Evolutionary conservation across 2,888 invertebrate species (phyloP), one percentile per base, ranked within the genome.

Genomic region (Drosophila subquinaria): DNA sequence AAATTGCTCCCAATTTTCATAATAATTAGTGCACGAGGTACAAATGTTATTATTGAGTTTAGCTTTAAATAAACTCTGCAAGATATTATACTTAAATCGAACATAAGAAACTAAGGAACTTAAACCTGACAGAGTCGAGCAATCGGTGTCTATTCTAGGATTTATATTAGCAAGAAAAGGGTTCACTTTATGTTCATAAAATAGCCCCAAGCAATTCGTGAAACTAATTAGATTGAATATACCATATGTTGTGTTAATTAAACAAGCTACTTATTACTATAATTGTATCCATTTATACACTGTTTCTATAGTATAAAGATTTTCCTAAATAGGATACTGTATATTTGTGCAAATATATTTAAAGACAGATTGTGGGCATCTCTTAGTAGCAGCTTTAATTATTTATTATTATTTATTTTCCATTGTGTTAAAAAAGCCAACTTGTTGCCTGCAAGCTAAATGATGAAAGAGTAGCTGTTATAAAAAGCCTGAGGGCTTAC

Each of bases 1-100:
- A 65, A 68, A 76, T 6, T 11, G 43, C 43, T 13, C 5, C 1
- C 5, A 23, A 45, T 45, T 20, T 45, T 45, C 23, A 23, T 13
- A 45, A 1, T 42, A 42, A 42, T 17, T 42, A 42, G 42, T 15
- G 17, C 17, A 17, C 4, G 38, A 40, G 6, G 0, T 15, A 15
- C n/a, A 15, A 15, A 8, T 40, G n/a, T 40, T 40, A 2, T 3
- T 40, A 40, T 15, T 40, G n/a, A 8, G 6, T 15, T 40, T 2
- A 40, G 8, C n/a, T 40, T 40, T 2, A 40, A 40, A 8, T 15
- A 3, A n/a, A 8, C 8, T n/a, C 1, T 38, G n/a, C 38, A 6
- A 6, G n/a, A 27, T 27, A 27, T 27, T 4, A 38, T 11, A 13
- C 35, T 35, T 35, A 35, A 27, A 27, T 27, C 27, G 5, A 4